Evolutionary conservation across 2,888 invertebrate species (phyloP), one percentile per base, ranked within the genome.

Genomic region (Xanthia togata): DNA sequence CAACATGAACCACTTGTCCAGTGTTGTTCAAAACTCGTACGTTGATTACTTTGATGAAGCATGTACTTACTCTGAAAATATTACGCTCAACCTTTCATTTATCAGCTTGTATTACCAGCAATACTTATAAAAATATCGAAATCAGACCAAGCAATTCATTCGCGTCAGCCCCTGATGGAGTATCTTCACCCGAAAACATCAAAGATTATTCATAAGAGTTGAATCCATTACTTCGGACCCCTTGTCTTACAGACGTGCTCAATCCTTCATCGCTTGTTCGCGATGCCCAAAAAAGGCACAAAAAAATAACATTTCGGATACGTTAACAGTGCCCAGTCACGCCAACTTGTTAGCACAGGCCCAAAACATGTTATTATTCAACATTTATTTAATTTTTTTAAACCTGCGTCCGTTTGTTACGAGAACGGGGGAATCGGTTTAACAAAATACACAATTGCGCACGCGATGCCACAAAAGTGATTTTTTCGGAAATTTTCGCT

Each of bases 311-410:
- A 90, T 89, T 89, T 90, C 88, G 91, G 92, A 93, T 93, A 93
- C 92, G 94, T 93, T 95, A 95, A 96, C 95, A 94, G 95, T 91
- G 93, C 89, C 83, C 93, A 94, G 96, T 96, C 96, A 96, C 96
- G 96, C 94, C 92, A 95, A 89, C 94, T 93, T 91, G 94, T 95
- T 95, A 95, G 92, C 92, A 90, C 92, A 86, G 88, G 83, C 86
- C 83, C 85, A 89, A 91, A 95, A 91, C 94, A 89, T 96, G 92
- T 96, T 94, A 96, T 96, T 96, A 96, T 93, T 91, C 91, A 89
- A 93, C 94, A 94, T 95, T 95, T 95, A 95, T 95, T 95, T 96
- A 95, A 96, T 95, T 95, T 95, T 93, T 88, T 90, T 88, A 90
- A 92, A 90, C 90, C 86, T 89, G 89, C 89, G 91, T 91, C 91